Percentiles rank a stretch among this genome's conserved stretches.
phyloP scores from a whole-genome alignment of 1,140 invertebrate genomes.

The Drosophila simulans region DNA sequence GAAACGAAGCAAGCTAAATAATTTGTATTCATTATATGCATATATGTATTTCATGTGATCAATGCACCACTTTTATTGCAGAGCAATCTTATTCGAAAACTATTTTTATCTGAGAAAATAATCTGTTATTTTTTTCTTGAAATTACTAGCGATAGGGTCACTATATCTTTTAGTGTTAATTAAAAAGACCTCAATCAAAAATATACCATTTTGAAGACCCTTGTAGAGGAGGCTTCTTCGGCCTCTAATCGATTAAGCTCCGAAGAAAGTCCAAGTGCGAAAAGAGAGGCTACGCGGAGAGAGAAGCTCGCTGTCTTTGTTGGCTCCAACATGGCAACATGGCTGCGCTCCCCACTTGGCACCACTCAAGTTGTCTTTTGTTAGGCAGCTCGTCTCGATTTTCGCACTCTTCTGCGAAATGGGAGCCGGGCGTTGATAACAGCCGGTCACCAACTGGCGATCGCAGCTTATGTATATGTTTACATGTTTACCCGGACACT shows the following conservation, averaged over 20 bases:
- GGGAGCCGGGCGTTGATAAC: not conserved
- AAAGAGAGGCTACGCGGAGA: slow-evolving; percentile 12
- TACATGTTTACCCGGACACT: slow-evolving; percentile 6
- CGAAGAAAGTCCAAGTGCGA: not conserved
- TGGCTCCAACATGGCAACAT: slow-evolving; percentile 46
- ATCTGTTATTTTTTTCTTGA: no score
- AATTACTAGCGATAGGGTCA: no score
- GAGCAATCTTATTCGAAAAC: no score
- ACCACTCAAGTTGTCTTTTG: slow-evolving; percentile 35
- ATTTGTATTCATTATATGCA: not conserved
- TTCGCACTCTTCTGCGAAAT: slow-evolving; percentile 56
- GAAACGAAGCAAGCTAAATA: not conserved
- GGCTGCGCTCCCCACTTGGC: slow-evolving; percentile 22
- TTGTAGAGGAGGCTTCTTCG: slow-evolving; percentile 5
- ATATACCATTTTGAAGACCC: not conserved
- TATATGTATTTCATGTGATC: not conserved
- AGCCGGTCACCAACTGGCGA: slow-evolving; percentile 1
- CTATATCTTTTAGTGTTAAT: no score
- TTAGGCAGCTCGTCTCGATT: slow-evolving; percentile 36
- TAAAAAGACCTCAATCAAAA: not conserved
- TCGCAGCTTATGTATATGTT: slow-evolving; percentile 6
- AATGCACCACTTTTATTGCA: no score
- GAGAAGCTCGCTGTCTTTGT: slow-evolving; percentile 27
- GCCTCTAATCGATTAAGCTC: slow-evolving; percentile 15
- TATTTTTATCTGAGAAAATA: no score